A percentile compares a stretch with the other conserved stretches of the same genome.
These are phyloP conservation scores for Brachyptera risi DNA, from an alignment of 2,888 invertebrate genomes.

Conservation along the genomic window DNA sequence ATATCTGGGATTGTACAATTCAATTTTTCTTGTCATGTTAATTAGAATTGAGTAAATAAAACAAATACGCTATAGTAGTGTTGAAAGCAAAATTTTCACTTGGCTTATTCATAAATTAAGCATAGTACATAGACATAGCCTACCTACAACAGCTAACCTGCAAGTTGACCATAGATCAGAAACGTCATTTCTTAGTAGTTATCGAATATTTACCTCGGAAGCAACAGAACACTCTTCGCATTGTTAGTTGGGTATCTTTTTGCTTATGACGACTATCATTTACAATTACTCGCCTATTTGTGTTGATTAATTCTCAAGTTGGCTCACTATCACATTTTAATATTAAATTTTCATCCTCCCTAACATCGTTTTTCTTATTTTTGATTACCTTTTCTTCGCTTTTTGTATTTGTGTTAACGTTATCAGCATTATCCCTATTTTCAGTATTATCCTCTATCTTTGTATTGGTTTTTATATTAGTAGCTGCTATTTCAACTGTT, in stretches of 20 bases:
- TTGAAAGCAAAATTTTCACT: too few species aligned
- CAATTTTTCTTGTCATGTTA: too few species aligned
- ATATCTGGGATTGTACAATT: too few species aligned
- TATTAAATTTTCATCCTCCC: conserved; percentile 31
- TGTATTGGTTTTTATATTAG: background rate
- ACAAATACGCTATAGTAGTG: too few species aligned
- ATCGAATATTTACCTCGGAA: conserved; percentile 15
- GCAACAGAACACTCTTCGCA: conserved; percentile 27
- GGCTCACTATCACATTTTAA: conserved; percentile 30
- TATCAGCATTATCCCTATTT: background rate
- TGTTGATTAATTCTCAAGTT: conserved; percentile 25
- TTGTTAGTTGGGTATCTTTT: background rate
- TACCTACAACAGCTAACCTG: background rate
- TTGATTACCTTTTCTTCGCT: background rate
- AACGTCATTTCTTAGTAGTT: background rate
- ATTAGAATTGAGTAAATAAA: too few species aligned
- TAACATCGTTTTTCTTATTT: conserved; percentile 22
- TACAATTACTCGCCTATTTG: background rate
- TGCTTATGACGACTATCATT: background rate
- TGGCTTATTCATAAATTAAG: too few species aligned
- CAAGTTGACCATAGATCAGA: background rate
- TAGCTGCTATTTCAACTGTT: conserved; percentile 17
- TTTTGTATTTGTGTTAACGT: conserved; percentile 2
- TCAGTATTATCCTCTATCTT: background rate
- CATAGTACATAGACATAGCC: too few species aligned